Conservation (phyloP, 2,113 vertebrate genomes). For the Bungarus multicinctus region DNA sequence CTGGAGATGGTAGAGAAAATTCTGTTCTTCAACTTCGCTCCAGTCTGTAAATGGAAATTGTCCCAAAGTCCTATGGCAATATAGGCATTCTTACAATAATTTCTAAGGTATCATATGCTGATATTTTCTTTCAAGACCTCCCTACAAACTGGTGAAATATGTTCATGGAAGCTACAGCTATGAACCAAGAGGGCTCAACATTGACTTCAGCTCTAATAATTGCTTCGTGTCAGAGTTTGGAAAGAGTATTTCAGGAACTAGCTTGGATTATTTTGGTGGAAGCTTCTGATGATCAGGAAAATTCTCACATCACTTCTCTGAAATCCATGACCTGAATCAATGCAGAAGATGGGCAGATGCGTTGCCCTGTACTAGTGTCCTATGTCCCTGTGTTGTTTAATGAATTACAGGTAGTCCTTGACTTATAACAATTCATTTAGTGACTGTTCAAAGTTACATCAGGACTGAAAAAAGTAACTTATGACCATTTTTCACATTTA, state of each 20-base stretch:
- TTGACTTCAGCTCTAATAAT: background rate
- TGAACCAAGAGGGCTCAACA: background rate
- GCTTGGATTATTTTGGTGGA: background rate
- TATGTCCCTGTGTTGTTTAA: background rate
- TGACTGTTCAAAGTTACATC: background rate
- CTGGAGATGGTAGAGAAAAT: background rate
- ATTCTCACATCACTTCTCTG: background rate
- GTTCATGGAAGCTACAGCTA: background rate
- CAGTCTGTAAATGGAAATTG: background rate
- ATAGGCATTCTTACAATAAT: background rate
- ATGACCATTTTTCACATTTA: background rate
- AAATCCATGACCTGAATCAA: slow-evolving; percentile 4
- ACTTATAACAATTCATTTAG: background rate
- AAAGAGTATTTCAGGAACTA: background rate
- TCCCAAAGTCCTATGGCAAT: background rate
- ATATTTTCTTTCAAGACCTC: background rate
- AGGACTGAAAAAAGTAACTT: background rate
- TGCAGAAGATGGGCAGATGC: background rate
- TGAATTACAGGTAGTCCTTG: slow-evolving; percentile 10
- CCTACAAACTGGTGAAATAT: background rate
- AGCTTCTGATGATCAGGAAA: background rate
- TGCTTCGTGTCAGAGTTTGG: background rate
- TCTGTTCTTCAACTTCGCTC: background rate
- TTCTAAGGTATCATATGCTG: background rate
- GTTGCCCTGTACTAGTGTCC: background rate